Base-by-base conservation (phyloP, 2,888 invertebrate genomes). In the Xestia c-nigrum region DNA sequence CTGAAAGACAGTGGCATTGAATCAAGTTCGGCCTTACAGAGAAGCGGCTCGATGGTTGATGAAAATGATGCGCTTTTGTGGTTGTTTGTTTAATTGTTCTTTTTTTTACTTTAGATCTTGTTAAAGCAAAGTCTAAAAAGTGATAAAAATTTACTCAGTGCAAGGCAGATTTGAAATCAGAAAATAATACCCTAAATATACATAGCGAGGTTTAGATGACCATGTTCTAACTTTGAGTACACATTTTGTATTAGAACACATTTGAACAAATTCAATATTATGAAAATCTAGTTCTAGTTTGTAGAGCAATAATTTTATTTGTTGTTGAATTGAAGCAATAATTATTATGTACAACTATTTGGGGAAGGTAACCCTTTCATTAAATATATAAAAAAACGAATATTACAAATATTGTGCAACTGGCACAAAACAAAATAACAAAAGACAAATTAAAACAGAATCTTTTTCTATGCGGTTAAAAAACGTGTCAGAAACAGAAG, bases 1-100 rank as follows among this genome's bases (percentile, higher is more conserved):
- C 86, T 85, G 83, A 72, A 81, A 82, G 50, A 76, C 69, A 64
- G n/a, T 59, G 61, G 16, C 24, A 47, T 47, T 24, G 38, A 61
- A 40, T 67, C 72, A 67, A 70, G 68, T 70, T 70, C 46, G 55
- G 19, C 31, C 61, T 61, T 38, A 61, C 38, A 1, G 21, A 67
- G 40, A 24, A 9, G 52, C 59, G 46, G n/a, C 38, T 43, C 47
- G 16, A 6, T 50, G 40, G 59, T 65, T 12, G 31, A 66, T 78
- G 74, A 59, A 68, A 52, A 40, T 64, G 64, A 55, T 74, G 78
- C 77, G 65, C 73, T 81, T 64, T 70, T 61, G 19, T 46, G 24
- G 21, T 43, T 9, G 21, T 21, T 50, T 19, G 21, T 50, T 31
- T 12, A 6, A 10, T 40, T 50, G 9, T 9, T 5, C 3, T 14